Conservation (phyloP, 2,888 invertebrate genomes). For the Monochamus alternatus region DNA sequence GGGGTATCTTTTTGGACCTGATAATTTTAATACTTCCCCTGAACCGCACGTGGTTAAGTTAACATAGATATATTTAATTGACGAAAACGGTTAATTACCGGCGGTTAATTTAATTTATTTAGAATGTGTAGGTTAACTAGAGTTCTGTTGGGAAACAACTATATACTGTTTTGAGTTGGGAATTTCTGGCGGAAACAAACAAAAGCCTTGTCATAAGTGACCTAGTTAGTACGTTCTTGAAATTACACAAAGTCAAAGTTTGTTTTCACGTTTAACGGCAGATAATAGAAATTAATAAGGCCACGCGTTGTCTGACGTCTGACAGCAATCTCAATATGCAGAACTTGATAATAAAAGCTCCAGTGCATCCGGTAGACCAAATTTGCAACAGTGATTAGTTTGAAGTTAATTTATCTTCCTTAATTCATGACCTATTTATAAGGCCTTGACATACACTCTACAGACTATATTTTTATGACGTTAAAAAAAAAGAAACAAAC, state of each 20-base stretch:
- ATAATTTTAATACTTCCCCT: no score
- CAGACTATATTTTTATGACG: no score
- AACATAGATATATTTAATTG: neutral
- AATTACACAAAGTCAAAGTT: neutral
- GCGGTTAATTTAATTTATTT: no score
- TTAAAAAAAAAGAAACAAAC: no score
- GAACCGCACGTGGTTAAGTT: neutral
- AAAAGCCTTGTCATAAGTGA: neutral
- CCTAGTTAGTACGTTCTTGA: neutral
- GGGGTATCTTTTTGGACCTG: no score
- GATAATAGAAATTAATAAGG: conserved; percentile 11
- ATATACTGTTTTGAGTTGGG: neutral
- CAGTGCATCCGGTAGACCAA: conserved; percentile 23
- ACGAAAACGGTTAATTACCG: no score
- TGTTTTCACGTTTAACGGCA: neutral
- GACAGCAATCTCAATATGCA: conserved; percentile 15
- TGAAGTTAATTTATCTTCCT: conserved; percentile 15
- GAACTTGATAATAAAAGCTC: conserved; percentile 15
- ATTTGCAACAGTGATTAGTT: conserved; percentile 28
- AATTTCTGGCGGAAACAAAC: neutral
- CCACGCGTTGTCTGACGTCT: neutral
- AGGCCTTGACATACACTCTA: conserved; percentile 26
- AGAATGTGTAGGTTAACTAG: no score
- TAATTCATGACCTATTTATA: conserved; percentile 25
- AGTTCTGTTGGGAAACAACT: no score